Evolutionary conservation across 2,113 vertebrate genomes (phyloP), one percentile per base, ranked within the genome.

Genomic region (Ahaetulla prasina): DNA sequence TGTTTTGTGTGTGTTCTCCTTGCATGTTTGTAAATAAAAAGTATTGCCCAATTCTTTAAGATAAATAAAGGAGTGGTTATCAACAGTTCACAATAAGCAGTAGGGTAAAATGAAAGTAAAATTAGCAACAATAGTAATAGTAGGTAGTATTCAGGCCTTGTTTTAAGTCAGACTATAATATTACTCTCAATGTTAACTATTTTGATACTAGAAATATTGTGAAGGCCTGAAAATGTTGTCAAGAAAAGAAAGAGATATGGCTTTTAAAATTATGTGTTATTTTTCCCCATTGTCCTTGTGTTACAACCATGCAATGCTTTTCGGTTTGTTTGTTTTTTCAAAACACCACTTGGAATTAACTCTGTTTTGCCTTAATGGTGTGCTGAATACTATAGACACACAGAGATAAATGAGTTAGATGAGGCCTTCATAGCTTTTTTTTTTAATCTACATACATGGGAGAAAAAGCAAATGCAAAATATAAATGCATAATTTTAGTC

Each of bases 141-240:
- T 43, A 39, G 68, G 8, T 39, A 80, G 68, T 39, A 43, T 43
- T 39, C n/a, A 9, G 74, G 74, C n/a, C 18, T 80, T 80, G 18
- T 80, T 80, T 80, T 96, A 95, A 27, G 95, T 63, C 96, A 96
- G 96, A 92, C 94, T 95, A 94, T 93, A 96, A 88, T 35, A 60
- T 92, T 43, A 63, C 52, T 27, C 20, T 39, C 55, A 68, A 95
- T 94, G 93, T 91, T 95, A 93, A 90, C 86, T 96, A 93, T 94
- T 95, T 96, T 94, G 92, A 89, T 74, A 35, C 89, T 53, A 85
- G 53, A 93, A 23, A 89, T 96, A 92, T 93, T 84, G 89, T 86
- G 43, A 90, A 93, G 92, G 92, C 88, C 90, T 80, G 80, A 93
- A 96, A 96, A 95, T 68, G 68, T 93, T 63, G 94, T 55, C 14